Base-by-base conservation (phyloP, 2,888 invertebrate species). In the Apodemia duryi region DNA sequence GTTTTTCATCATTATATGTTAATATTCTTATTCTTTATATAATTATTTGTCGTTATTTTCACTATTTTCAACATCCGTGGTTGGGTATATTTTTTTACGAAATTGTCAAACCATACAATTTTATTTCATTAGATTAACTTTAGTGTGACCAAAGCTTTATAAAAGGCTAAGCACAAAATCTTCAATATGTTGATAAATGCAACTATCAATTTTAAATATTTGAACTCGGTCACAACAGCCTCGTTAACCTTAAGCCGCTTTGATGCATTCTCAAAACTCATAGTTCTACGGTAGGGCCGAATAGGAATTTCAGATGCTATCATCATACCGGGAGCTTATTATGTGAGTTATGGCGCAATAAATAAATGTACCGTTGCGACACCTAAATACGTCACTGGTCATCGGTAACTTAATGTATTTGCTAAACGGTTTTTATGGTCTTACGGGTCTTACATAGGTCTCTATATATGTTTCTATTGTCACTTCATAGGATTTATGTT, bases 291-390 rank as follows among this genome's bases (percentile, higher is more conserved):
- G 63, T 64, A 67, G 69, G 70, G 71, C 73, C 74, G 77, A 74
- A 80, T 78, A 86, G 82, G 89, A 87, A 89, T 89, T 80, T 79
- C 75, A 86, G 91, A 91, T 90, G 77, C 71, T 89, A 90, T 91
- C 89, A 75, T 73, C 75, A 73, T 79, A 78, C 81, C 77, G 82
- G 84, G 80, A 85, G 86, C 88, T 88, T 86, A 86, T 83, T 86
- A 86, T 84, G 88, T 88, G 86, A 89, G 81, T 88, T 89, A 91
- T 88, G 81, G 84, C 70, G 82, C 79, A 79, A 91, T 91, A 91
- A 91, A 91, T 86, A 85, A 86, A 83, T 79, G 77, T 81, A 86
- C 89, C 86, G 89, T 88, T 80, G 74, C 75, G 84, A 85, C 86
- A 89, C 86, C 84, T 83, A 83, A 81, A 85, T 84, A 85, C 83